Base-by-base conservation (phyloP, 2,113 vertebrate species). In the Sturnira hondurensis region DNA sequence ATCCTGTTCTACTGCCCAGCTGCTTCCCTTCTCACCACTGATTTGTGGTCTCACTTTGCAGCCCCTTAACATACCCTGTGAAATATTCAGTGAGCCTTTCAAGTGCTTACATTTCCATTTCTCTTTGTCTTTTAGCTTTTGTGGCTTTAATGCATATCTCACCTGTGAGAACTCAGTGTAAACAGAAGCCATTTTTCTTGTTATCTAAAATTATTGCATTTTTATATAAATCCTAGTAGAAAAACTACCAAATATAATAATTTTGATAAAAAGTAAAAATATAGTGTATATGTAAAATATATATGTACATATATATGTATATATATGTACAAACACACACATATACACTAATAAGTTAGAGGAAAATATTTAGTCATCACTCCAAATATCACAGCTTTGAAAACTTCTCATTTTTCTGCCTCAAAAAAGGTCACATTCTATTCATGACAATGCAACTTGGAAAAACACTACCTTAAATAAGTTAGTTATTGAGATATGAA, bases 161-260 rank as follows among this genome's bases (percentile, higher is more conserved):
- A 50, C 76, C 76, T 74, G 10, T 36, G 71, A 90, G 61, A 91
- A 85, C 36, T 56, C 47, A 16, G n/a, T 1, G 54, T 78, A 93
- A 93, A 87, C 63, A 87, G 24, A 84, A 94, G 68, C 33, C 47
- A 87, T 77, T 91, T 94, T 92, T 95, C 68, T 83, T 91, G 8
- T 80, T 92, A 54, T 71, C 56, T 68, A 54, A 92, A 77, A 83
- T 52, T 71, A 87, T 36, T 91, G 26, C 33, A 33, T 74, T 86
- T 89, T 91, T n/a, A 67, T 24, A 45, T 45, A 54, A 54, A 78
- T 26, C 76, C 76, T 54, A 78, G 12, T 9, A 36, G 50, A 7
- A 78, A 78, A 54, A 54, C 50, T 38, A 36, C 12, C 33, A 78
- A 78, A 78, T 54, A 78, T 50, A 78, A 36, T 52, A 52, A 77